Evolutionary conservation across 92 coral and sea anemone genomes (phyloP), one percentile per base, ranked within the genome.

Genomic region (Parazoanthus swiftii): DNA sequence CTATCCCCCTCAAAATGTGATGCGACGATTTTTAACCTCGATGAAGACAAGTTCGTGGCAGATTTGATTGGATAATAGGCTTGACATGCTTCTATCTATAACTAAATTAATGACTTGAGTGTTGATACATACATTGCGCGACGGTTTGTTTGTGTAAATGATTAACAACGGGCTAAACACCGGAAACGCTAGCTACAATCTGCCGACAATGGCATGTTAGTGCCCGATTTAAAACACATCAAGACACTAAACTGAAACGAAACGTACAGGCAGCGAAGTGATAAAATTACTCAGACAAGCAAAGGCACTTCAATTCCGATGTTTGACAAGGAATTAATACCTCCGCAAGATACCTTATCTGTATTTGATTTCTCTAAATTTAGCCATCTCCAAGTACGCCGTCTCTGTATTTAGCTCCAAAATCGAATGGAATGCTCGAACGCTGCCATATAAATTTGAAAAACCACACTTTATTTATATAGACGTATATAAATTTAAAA

Each of bases 121-220:
- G 90, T 90, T 88, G 88, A 91, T 85, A 91, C 93, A 89, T 93
- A 91, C 90, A 85, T 91, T 88, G 89, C 93, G 88, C 88, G 91
- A 80, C 89, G 82, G 93, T 79, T 93, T 92, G 90, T 92, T 94
- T 93, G 94, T 85, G 95, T 90, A 92, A 92, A 91, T 94, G 83
- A 94, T 94, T 92, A 94, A 92, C 97, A 89, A 91, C 85, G 83
- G 74, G 75, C 93, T 93, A 92, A 90, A 91, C 92, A 94, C 97
- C 95, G 97, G 97, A 94, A 92, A 91, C 85, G 56, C 79, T 25
- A 84, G 71, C 78, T 44, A 16, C 35, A 9, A 71, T 74, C 26
- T 70, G 87, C 79, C 79, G 67, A 84, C 87, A 84, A 84, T 71
- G 78, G 77, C 66, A 50, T 71, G 86, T 29, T 70, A 44, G 67